A percentile compares a stretch with the other conserved stretches of the same genome.
phyloP scores from a whole-genome alignment of 2,797 vertebrate genomes.

The Tadarida brasiliensis region DNA sequence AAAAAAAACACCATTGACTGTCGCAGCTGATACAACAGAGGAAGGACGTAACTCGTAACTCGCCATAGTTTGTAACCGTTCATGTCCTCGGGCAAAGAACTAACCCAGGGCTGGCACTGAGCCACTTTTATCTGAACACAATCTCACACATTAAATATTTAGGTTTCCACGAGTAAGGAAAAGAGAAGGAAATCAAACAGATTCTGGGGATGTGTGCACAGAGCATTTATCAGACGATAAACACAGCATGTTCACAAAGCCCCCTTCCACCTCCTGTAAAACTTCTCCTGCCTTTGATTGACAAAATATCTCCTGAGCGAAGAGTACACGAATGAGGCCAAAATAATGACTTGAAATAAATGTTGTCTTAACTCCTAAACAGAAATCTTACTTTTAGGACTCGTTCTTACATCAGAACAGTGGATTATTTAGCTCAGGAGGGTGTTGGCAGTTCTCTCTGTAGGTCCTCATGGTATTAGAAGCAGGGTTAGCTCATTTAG shows the following conservation, averaged over 20 bases:
- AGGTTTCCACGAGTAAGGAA: conserved; percentile 74
- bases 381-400: conserved; percentile 44
- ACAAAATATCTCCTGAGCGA: conserved; percentile 70
- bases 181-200: conserved; percentile 81
- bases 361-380: conserved; percentile 8
- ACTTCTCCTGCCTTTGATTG: conserved; percentile 48
- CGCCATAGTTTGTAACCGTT: conserved; percentile 57
- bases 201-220: conserved; percentile 51
- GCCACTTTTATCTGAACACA: conserved; percentile 69
- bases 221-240: conserved; percentile 57
- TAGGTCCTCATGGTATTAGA: background rate
- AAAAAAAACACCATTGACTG: conserved; percentile 76
- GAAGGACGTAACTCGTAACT: conserved; percentile 57
- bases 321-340: conserved; percentile 13
- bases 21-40: conserved; percentile 57
- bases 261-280: background rate
- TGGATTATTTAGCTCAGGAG: background rate
- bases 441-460: background rate
- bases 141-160: conserved; percentile 84
- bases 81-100: conserved; percentile 59
- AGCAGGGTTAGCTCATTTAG: background rate
- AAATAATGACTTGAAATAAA: conserved; percentile 47
- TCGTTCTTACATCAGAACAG: conserved; percentile 9
- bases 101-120: conserved; percentile 72
- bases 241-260: background rate